phyloP scores from a whole-genome alignment of 2,888 invertebrate genomes.

The Drosophila flavopinicola region DNA sequence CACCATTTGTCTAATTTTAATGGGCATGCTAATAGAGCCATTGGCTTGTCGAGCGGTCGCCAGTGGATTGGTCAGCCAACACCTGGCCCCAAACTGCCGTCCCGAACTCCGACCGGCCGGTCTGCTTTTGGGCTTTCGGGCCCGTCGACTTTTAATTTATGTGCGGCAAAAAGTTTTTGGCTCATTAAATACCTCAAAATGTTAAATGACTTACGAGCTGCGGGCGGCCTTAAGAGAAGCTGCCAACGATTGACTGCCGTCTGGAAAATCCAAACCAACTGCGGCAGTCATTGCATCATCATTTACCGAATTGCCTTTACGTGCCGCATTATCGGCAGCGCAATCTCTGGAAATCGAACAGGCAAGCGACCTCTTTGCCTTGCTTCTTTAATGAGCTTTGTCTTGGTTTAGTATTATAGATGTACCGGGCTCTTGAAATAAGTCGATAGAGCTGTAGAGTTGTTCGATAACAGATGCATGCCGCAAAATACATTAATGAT shows the following conservation, averaged over 20 bases:
- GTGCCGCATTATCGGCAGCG: slow-evolving; percentile 68
- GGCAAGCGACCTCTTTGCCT: slow-evolving; percentile 10
- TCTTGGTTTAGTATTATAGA: background rate
- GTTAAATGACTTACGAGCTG: slow-evolving; percentile 74
- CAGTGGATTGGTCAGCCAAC: slow-evolving; percentile 59
- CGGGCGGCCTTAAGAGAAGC: slow-evolving; percentile 27
- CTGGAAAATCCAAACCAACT: slow-evolving; percentile 32
- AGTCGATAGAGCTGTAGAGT: too few species aligned
- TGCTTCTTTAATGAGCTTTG: slow-evolving; percentile 47
- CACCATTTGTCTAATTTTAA: slow-evolving; percentile 80
- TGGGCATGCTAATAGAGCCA: slow-evolving; percentile 81
- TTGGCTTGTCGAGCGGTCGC: slow-evolving; percentile 49
- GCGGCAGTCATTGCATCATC: slow-evolving; percentile 63
- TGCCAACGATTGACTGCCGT: slow-evolving; percentile 65
- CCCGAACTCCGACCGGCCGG: background rate
- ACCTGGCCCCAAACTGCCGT: slow-evolving; percentile 59
- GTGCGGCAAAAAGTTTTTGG: slow-evolving; percentile 76
- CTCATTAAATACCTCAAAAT: slow-evolving; percentile 81
- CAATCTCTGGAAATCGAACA: slow-evolving; percentile 62
- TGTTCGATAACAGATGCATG: too few species aligned
- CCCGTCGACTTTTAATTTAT: slow-evolving; percentile 71
- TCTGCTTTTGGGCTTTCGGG: slow-evolving; percentile 7
- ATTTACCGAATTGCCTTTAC: slow-evolving; percentile 74
- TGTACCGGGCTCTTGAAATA: too few species aligned
- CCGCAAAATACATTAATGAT: slow-evolving; percentile 46